Evolutionary conservation across 2,113 vertebrate species (phyloP), one percentile per base, ranked within the genome.

Genomic region (Xiphophorus couchianus): DNA sequence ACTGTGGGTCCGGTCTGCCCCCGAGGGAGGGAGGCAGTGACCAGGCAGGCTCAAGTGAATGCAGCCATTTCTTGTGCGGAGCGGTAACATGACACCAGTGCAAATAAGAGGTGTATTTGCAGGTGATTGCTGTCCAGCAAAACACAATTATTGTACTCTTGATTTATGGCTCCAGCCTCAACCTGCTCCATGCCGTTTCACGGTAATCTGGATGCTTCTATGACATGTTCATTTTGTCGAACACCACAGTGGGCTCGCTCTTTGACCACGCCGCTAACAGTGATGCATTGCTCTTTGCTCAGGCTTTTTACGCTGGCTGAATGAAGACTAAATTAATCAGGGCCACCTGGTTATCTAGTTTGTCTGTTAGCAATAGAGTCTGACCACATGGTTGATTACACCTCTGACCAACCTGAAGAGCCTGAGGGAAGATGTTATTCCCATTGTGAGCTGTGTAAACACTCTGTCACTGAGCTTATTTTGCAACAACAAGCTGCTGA

Each of bases 341-440:
- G 28, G 30, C 75, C 74, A 75, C 39, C 37, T 78, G 83, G 80
- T 82, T 85, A 85, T 89, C 75, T 83, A 61, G 77, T 77, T 84
- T 82, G 72, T 80, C 62, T 64, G 65, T 76, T 62, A 66, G 69
- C 28, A 39, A 48, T 78, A 29, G 75, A 85, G 67, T 70, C 76
- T 63, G 76, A 77, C 65, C 67, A 61, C 87, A 88, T 77, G 77
- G 80, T 62, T 90, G 77, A 90, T 91, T 88, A 82, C 71, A 78
- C 73, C 72, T 51, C 69, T 58, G 80, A 84, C 65, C 69, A 70
- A 75, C 82, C 87, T 74, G 67, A 27, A 74, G 54, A 80, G 64
- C 81, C 84, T 27, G 54, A 22, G 69, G 66, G 66, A 77, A 67
- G 80, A 66, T 61, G 74, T 80, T 75, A 76, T 77, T 71, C 71